Evolutionary conservation across 2,113 vertebrate species (phyloP).

Genomic region (Taurulus bubalis): DNA sequence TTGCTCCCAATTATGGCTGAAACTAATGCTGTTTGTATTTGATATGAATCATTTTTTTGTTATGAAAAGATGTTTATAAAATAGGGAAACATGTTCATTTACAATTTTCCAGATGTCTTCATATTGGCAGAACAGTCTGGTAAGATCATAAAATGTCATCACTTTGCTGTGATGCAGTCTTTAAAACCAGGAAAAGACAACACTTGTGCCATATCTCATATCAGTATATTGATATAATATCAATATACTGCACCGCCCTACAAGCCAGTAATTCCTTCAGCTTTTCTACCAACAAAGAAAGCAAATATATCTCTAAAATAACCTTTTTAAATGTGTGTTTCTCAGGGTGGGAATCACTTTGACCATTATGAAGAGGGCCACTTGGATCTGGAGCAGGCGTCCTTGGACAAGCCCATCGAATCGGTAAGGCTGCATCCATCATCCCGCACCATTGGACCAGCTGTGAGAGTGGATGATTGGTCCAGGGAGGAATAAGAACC

Average conservation of each 20-base stretch:
- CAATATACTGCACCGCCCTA: neutral
- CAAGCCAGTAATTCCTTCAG: neutral
- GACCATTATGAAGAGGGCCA: conserved; percentile 99
- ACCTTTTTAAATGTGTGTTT: conserved; percentile 50
- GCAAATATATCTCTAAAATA: conserved; percentile 17
- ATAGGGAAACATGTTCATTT: neutral
- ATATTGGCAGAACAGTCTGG: neutral
- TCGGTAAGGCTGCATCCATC: conserved; percentile 91
- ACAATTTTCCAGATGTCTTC: neutral
- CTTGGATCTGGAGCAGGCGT: conserved; percentile 98
- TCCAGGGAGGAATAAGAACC: conserved; percentile 79
- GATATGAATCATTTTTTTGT: no score
- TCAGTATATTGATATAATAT: no score
- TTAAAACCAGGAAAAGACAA: neutral
- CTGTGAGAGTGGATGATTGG: conserved; percentile 87
- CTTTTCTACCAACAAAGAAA: neutral
- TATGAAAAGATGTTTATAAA: neutral
- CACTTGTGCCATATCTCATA: no score
- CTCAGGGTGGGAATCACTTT: conserved; percentile 99
- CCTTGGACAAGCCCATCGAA: conserved; percentile 99
- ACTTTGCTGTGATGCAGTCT: neutral
- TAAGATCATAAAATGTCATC: neutral
- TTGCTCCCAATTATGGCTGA: neutral
- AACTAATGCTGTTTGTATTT: neutral
- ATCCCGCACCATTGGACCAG: conserved; percentile 74